Percentiles rank a stretch among this genome's conserved stretches.
Evolutionary conservation across 2,113 vertebrate genomes (phyloP).

Genomic region (Poeciliopsis retropinna): DNA sequence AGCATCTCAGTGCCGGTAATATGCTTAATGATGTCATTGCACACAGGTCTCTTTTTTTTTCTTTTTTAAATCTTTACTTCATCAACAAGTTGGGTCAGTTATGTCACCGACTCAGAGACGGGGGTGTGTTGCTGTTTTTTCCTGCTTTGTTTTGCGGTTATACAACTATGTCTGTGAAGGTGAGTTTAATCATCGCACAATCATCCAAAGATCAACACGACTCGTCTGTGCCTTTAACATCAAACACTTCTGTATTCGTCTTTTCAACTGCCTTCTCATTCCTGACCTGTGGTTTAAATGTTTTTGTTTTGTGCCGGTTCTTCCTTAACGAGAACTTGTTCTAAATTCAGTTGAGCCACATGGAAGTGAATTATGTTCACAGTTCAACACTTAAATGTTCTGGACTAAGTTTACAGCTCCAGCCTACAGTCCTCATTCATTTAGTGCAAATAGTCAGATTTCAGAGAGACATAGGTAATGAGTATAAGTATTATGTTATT

Average conservation of each 20-base stretch:
- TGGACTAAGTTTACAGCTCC: not conserved
- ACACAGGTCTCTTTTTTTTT: not conserved
- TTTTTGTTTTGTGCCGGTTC: not conserved
- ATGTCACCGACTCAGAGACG: not conserved
- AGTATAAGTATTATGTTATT: too few species aligned
- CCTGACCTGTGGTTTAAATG: not conserved
- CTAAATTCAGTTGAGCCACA: not conserved
- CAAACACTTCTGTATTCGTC: not conserved
- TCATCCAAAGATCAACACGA: not conserved
- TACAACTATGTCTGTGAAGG: not conserved
- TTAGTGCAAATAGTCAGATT: too few species aligned
- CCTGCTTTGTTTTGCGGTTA: not conserved
- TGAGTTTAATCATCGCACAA: not conserved
- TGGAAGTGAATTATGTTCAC: not conserved
- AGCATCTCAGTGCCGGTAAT: constrained; percentile 15
- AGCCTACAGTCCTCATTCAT: not conserved
- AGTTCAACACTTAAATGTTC: not conserved
- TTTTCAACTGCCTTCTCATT: not conserved
- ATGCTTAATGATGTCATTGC: constrained; percentile 27
- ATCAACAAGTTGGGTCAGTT: not conserved
- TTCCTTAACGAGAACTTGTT: not conserved
- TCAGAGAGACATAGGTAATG: too few species aligned
- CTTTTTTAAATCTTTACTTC: not conserved
- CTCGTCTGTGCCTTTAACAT: not conserved
- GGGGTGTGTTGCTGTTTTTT: not conserved